Evolutionary conservation across 2,888 invertebrate genomes (phyloP).

Genomic region (Polyommatus icarus): DNA sequence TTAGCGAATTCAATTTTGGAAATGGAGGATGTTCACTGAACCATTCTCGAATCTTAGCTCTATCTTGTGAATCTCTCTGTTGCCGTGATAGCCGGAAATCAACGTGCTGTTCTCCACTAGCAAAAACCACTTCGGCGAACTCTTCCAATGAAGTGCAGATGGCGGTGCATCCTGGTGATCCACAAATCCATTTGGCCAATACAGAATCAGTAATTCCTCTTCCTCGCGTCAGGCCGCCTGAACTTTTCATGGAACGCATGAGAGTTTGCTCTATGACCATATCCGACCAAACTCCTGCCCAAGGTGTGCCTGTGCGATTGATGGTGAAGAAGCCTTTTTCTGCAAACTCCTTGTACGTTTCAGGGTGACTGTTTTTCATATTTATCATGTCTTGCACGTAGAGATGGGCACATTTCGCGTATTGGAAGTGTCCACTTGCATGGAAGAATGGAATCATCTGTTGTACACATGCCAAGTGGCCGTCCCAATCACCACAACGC

Average conservation of each 20-base stretch:
- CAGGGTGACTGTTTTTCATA: slow-evolving; percentile 41
- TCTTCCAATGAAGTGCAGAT: neutral
- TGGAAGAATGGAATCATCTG: slow-evolving; percentile 52
- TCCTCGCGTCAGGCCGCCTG: slow-evolving; percentile 15
- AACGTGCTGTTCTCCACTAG: slow-evolving; percentile 25
- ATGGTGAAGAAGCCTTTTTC: slow-evolving; percentile 46
- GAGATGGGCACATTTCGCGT: slow-evolving; percentile 37
- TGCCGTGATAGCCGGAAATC: slow-evolving; percentile 26
- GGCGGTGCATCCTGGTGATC: slow-evolving; percentile 3
- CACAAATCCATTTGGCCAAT: slow-evolving; percentile 12
- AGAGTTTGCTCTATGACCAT: slow-evolving; percentile 26
- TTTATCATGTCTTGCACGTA: slow-evolving; percentile 56
- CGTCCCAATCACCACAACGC: slow-evolving; percentile 23
- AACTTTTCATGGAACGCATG: slow-evolving; percentile 9
- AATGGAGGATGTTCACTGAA: slow-evolving; percentile 42
- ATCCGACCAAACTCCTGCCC: slow-evolving; percentile 35
- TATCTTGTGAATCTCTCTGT: slow-evolving; percentile 35
- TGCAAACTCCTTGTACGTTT: slow-evolving; percentile 39
- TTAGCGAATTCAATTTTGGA: slow-evolving; percentile 36
- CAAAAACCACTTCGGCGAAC: slow-evolving; percentile 23
- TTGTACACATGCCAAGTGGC: slow-evolving; percentile 36
- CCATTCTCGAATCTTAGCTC: slow-evolving; percentile 39
- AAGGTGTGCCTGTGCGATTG: slow-evolving; percentile 44
- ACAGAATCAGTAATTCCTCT: slow-evolving; percentile 3
- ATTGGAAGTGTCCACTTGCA: slow-evolving; percentile 50